These are phyloP conservation scores for Octopus bimaculoides DNA, from an alignment of 1,140 invertebrate species.

Conservation along the genomic window DNA sequence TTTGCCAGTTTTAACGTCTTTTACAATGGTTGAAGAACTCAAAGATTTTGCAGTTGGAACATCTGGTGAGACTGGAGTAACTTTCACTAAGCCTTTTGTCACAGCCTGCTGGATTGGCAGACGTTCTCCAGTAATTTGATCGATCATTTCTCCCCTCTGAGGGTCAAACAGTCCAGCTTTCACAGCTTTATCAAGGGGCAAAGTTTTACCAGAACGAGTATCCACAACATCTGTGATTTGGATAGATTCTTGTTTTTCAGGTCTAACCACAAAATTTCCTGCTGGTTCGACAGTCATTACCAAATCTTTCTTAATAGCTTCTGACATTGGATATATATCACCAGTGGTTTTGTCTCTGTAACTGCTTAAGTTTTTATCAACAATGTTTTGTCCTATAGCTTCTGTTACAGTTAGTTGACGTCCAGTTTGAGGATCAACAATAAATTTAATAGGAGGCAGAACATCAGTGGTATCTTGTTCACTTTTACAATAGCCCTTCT, in stretches of 20 bases:
- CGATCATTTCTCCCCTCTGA: constrained; percentile 58
- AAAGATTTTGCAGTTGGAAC: constrained; percentile 34
- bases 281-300: constrained; percentile 27
- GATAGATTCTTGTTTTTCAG: background rate
- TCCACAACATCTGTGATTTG: constrained; percentile 67
- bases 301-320: constrained; percentile 66
- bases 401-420: constrained; percentile 29
- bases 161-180: constrained; percentile 52
- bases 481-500: constrained; percentile 71
- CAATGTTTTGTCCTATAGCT: constrained; percentile 28
- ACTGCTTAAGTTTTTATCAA: constrained; percentile 46
- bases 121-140: constrained; percentile 65
- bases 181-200: constrained; percentile 81
- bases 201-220: constrained; percentile 72
- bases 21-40: constrained; percentile 34
- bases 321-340: constrained; percentile 65
- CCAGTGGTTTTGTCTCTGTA: constrained; percentile 76
- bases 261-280: constrained; percentile 5
- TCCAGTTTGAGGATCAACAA: constrained; percentile 24
- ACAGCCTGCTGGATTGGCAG: constrained; percentile 72
- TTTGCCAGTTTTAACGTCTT: constrained; percentile 71
- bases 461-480: constrained; percentile 16
- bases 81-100: constrained; percentile 71
- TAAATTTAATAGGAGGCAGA: constrained; percentile 10
- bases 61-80: constrained; percentile 41